Percentiles rank a stretch among this genome's conserved stretches.
These are phyloP conservation scores for Trissoscelio sp. DNA, from an alignment of 2,888 invertebrate genomes.

Conservation along the genomic window DNA sequence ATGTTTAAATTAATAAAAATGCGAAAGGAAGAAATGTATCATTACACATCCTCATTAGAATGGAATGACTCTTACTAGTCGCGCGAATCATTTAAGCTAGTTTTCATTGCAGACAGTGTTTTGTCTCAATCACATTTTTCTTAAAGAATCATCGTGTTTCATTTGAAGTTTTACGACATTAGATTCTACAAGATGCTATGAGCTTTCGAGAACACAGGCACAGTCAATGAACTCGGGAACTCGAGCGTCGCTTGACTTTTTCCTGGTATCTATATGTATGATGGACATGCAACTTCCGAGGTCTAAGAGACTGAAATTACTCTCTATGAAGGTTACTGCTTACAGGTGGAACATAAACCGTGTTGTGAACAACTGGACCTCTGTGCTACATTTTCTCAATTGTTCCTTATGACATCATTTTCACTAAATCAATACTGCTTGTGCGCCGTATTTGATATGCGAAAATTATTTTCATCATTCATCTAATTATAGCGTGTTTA, in stretches of 20 bases:
- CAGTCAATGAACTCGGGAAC: constrained; percentile 74
- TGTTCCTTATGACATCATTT: constrained; percentile 61
- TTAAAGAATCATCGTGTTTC: constrained; percentile 39
- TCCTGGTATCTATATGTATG: constrained; percentile 65
- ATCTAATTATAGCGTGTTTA: constrained; percentile 27
- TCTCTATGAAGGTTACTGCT: constrained; percentile 57
- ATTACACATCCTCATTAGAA: background rate
- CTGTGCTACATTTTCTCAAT: constrained; percentile 44
- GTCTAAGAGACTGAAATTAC: constrained; percentile 65
- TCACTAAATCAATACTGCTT: constrained; percentile 45
- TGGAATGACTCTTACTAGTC: constrained; percentile 17
- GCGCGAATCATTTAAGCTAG: background rate
- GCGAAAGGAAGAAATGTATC: no score
- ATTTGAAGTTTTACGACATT: constrained; percentile 66
- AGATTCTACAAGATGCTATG: constrained; percentile 57
- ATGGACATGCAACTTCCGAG: constrained; percentile 74
- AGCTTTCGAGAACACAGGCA: constrained; percentile 61
- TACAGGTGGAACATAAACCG: constrained; percentile 60
- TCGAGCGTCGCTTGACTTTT: constrained; percentile 70
- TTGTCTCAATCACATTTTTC: constrained; percentile 52
- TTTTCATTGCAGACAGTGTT: background rate
- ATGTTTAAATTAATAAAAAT: no score
- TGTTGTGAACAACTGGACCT: constrained; percentile 51
- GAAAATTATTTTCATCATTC: constrained; percentile 37
- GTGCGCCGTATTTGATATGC: background rate